phyloP scores from a whole-genome alignment of 2,113 vertebrate genomes.

The Rhinopomastus cyanomelas region DNA sequence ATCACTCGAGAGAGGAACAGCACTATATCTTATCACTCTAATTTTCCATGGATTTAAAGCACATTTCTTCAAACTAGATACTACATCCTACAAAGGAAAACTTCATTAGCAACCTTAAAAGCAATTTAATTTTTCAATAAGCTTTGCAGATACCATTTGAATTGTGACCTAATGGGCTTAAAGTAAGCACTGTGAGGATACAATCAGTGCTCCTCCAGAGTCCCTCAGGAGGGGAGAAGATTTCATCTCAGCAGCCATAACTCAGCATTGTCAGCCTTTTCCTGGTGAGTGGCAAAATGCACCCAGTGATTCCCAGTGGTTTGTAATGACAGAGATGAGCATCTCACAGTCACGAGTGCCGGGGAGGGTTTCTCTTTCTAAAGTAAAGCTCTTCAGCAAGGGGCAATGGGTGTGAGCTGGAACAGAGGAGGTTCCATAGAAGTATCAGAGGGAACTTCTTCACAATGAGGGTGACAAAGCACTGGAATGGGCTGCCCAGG shows the following conservation, averaged over 20 bases:
- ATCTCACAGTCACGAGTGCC: neutral
- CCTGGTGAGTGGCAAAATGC: neutral
- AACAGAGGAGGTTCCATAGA: too few species aligned
- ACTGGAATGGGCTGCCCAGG: too few species aligned
- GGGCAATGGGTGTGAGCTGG: too few species aligned
- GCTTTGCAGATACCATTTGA: neutral
- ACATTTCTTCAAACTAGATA: neutral
- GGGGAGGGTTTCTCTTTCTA: neutral
- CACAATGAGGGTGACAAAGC: too few species aligned
- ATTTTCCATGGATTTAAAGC: neutral
- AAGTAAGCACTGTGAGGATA: neutral
- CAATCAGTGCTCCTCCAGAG: neutral
- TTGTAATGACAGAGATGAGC: neutral
- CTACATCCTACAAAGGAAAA: neutral
- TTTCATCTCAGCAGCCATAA: neutral
- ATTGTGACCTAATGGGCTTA: neutral
- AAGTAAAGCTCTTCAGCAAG: neutral
- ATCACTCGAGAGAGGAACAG: neutral
- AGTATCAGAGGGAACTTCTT: too few species aligned
- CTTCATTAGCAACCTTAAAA: neutral
- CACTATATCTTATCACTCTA: neutral
- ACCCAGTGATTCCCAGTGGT: neutral
- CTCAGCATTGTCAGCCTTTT: neutral
- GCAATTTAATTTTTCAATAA: slow-evolving; percentile 11
- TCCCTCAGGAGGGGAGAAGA: neutral